Conservation (phyloP, 2,797 vertebrate species). For the Micropoecilia bifurca region DNA sequence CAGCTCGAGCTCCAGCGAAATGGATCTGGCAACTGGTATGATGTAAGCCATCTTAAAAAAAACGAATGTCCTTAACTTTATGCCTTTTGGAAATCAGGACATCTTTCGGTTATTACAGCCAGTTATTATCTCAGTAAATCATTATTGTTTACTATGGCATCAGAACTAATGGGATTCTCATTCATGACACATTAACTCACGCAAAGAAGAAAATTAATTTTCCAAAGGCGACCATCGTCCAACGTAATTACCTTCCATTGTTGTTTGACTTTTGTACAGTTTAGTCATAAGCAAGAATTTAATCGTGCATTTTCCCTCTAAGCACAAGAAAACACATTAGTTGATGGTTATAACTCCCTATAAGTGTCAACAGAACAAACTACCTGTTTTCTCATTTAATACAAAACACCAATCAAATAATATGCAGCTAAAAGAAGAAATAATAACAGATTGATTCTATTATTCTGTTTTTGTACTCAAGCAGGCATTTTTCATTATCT, state of each 20-base stretch:
- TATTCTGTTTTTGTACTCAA: background rate
- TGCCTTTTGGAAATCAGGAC: background rate
- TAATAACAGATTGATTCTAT: background rate
- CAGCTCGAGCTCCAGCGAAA: background rate
- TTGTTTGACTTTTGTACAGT: conserved; percentile 35
- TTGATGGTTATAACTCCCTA: background rate
- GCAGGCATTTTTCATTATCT: background rate
- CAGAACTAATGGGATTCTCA: conserved; percentile 33
- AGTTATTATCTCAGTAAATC: conserved; percentile 29
- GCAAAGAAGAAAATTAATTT: conserved; percentile 35
- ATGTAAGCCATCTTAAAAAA: background rate
- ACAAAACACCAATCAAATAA: background rate
- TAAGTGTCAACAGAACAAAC: background rate
- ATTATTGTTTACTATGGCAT: conserved; percentile 23
- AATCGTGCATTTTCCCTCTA: conserved; percentile 29
- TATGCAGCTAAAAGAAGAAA: background rate
- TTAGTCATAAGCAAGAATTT: conserved; percentile 19
- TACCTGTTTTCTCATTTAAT: background rate
- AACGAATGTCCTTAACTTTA: background rate
- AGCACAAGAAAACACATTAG: background rate
- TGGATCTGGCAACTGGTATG: background rate
- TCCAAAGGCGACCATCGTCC: conserved; percentile 15
- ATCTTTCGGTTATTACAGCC: conserved; percentile 3
- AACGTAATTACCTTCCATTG: conserved; percentile 50
- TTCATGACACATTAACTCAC: conserved; percentile 47